These are phyloP conservation scores for Olivierus martensii DNA, from an alignment of 1,140 invertebrate species.

Conservation along the genomic window DNA sequence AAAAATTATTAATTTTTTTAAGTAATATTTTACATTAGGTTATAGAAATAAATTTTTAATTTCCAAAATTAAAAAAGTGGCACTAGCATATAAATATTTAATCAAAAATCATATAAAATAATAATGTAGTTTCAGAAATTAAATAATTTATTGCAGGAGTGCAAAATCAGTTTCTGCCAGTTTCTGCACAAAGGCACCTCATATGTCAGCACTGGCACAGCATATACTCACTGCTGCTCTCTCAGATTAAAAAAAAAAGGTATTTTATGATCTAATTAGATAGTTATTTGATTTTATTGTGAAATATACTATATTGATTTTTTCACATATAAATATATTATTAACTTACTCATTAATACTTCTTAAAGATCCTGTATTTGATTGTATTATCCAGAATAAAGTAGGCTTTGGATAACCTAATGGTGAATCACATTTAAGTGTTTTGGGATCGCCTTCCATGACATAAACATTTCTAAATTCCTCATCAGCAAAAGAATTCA, in stretches of 20 bases:
- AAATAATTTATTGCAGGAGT: too few relatives aligned
- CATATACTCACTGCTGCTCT: too few relatives aligned
- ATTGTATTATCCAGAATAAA: slow-evolving; percentile 82
- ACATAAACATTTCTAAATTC: slow-evolving; percentile 31
- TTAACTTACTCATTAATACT: slow-evolving; percentile 58
- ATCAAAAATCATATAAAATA: too few relatives aligned
- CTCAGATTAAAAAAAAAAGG: neutral
- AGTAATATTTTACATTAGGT: too few relatives aligned
- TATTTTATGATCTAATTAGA: neutral
- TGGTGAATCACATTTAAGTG: slow-evolving; percentile 72
- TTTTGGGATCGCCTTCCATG: slow-evolving; percentile 73
- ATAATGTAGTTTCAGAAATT: too few relatives aligned
- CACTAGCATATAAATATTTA: too few relatives aligned
- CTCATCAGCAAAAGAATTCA: slow-evolving; percentile 80
- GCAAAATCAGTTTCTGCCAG: too few relatives aligned
- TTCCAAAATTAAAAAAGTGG: too few relatives aligned
- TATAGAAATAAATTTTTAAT: too few relatives aligned
- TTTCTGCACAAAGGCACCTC: too few relatives aligned
- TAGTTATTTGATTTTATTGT: neutral
- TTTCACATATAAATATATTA: neutral
- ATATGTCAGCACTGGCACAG: too few relatives aligned
- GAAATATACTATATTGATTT: neutral
- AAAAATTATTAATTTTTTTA: too few relatives aligned
- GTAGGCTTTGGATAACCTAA: slow-evolving; percentile 88
- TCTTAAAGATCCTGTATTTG: slow-evolving; percentile 52